Evolutionary conservation across 1,140 invertebrate genomes (phyloP), one percentile per base, ranked within the genome.

Genomic region (Idris sp.): DNA sequence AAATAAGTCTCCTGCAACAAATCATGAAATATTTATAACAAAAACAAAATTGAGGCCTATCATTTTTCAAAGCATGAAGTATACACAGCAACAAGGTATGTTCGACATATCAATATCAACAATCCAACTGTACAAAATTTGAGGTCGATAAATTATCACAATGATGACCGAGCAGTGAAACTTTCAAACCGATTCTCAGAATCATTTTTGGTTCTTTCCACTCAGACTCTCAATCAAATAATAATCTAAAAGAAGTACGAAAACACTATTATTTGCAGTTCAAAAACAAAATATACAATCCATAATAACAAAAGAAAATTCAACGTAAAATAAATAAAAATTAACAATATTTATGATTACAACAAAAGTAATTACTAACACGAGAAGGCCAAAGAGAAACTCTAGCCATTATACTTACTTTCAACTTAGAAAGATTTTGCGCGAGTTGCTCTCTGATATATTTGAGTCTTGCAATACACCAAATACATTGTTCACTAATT

Each of bases 141-240:
- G 69, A 64, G 69, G 59, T 73, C 59, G 69, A 73, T 73, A 73
- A 51, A 59, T 33, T 25, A 25, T 62, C 36, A 33, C 31, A 33
- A 61, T 48, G 48, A 61, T 11, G 19, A 18, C 15, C 7, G 19
- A 33, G 14, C 30, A 14, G 11, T 65, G 40, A 13, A 54, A 65
- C 61, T 65, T 65, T 65, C 61, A 33, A 33, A 11, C 31, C 25
- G 38, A 25, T 19, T 10, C 10, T 38, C n/a, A 6, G 10, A n/a
- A n/a, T 48, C 10, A 11, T 11, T 58, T 41, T 58, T 35, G 10
- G n/a, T n/a, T n/a, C n/a, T n/a, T n/a, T n/a, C n/a, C n/a, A n/a
- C n/a, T n/a, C n/a, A n/a, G n/a, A n/a, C n/a, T n/a, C n/a, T n/a
- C n/a, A n/a, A n/a, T n/a, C n/a, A n/a, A n/a, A n/a, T n/a, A n/a